A percentile compares a stretch with the other conserved stretches of the same genome.
Evolutionary conservation across 1,140 invertebrate genomes (phyloP).

Genomic region (Zophobas morio): DNA sequence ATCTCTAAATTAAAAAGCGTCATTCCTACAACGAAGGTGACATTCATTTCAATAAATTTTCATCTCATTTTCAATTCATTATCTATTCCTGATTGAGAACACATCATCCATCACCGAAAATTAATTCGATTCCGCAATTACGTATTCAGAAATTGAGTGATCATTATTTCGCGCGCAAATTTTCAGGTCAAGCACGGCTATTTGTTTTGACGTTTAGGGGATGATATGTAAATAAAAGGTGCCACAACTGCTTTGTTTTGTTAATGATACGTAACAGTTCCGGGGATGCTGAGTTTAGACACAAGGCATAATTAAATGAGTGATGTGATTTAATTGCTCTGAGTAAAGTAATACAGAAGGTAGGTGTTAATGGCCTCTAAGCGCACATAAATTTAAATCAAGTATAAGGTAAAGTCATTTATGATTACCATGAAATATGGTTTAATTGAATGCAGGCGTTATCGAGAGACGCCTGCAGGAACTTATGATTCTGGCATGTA

Average conservation of each 20-base stretch:
- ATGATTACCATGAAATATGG: neutral
- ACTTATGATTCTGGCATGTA: neutral
- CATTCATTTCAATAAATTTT: neutral
- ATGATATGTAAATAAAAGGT: no score
- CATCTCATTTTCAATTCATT: neutral
- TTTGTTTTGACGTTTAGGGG: no score
- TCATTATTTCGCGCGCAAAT: no score
- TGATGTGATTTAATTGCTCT: neutral
- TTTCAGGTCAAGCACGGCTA: no score
- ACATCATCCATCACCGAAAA: neutral
- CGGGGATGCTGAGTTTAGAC: no score
- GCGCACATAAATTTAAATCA: conserved; percentile 26
- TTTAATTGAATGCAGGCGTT: conserved; percentile 13
- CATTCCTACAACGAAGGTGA: neutral
- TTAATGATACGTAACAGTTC: no score
- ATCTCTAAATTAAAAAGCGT: conserved; percentile 20
- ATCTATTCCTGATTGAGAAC: neutral
- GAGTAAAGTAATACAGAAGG: neutral
- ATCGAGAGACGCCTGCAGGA: conserved; percentile 1
- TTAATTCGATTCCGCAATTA: neutral
- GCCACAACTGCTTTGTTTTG: no score
- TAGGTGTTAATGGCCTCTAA: conserved; percentile 12
- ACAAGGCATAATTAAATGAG: neutral
- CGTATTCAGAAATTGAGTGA: no score
- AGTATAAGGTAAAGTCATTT: neutral